Base-by-base conservation (phyloP, 92 coral and sea anemone species). In the Pocillopora grandis region DNA sequence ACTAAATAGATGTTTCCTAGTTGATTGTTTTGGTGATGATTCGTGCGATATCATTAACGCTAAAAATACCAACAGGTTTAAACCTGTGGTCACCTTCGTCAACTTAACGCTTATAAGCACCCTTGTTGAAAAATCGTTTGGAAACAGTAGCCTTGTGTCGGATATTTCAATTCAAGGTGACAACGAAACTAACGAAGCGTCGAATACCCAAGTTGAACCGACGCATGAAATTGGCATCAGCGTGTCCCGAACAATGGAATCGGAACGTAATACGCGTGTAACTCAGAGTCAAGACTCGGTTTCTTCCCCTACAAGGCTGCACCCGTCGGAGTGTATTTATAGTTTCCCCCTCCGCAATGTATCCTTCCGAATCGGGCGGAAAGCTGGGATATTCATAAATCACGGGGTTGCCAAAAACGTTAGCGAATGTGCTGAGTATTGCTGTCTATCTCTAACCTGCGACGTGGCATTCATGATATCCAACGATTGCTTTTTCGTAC, bases 1-100 rank as follows among this genome's bases (percentile, higher is more conserved):
- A 59, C 80, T 78, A 57, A 87, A 90, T 81, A 91, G 90, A 69
- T 96, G 98, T 69, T 96, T 96, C 71, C 58, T 77, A 19, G 95
- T 93, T 33, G 72, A 63, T 18, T 93, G 98, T 80, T 81, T 69
- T 65, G 76, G 48, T 27, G 80, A 73, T 12, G 58, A 42, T 35
- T 83, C 84, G 19, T 93, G 98, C 60, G 76, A 90, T 49, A 79
- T 90, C 16, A 81, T 89, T 11, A 31, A 76, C 36, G 94, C 94
- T 10, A 88, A 78, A 58, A 81, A 89, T 56, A 60, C 87, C 12
- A 80, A 73, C 21, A 85, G 80, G 42, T 93, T 83, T 58, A 75
- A 80, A 49, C 98, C 98, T 1, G 74, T 58, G 61, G 80, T 93
- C 10, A 79, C 90, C 15, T 91, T 87, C 87, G 80, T 91, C 20